Conservation (phyloP, 2,888 invertebrate genomes). For the Germaria angustata region DNA sequence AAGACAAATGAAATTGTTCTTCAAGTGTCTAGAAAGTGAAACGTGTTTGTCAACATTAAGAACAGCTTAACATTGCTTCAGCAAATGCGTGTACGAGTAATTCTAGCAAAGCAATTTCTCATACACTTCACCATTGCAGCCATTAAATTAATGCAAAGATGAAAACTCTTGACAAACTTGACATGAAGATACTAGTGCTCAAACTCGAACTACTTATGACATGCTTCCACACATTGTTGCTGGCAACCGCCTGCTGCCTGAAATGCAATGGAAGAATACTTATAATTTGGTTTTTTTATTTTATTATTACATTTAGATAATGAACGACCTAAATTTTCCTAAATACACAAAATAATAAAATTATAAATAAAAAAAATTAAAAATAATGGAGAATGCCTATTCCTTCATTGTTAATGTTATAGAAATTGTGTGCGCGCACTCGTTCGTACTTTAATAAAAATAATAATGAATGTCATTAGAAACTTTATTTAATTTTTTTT, state of each 20-base stretch:
- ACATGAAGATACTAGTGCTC: slow-evolving; percentile 53
- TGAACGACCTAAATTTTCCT: slow-evolving; percentile 65
- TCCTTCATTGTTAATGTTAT: slow-evolving; percentile 24
- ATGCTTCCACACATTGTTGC: slow-evolving; percentile 27
- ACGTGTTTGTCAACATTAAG: slow-evolving; percentile 60
- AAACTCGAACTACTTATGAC: slow-evolving; percentile 26
- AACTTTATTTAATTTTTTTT: slow-evolving; percentile 53
- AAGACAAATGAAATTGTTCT: slow-evolving; percentile 25
- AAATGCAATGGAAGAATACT: slow-evolving; percentile 24
- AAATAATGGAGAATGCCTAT: slow-evolving; percentile 20
- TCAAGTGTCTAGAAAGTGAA: slow-evolving; percentile 52
- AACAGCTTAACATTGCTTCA: slow-evolving; percentile 66
- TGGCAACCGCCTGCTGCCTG: not conserved
- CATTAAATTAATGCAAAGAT: slow-evolving; percentile 52
- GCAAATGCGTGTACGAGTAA: slow-evolving; percentile 18
- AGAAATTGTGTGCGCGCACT: slow-evolving; percentile 26
- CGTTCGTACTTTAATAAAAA: slow-evolving; percentile 44
- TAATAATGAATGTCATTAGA: slow-evolving; percentile 66
- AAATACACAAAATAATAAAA: slow-evolving; percentile 60
- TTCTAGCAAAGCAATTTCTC: slow-evolving; percentile 11
- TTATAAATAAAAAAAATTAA: slow-evolving; percentile 14
- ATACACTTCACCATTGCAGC: slow-evolving; percentile 37
- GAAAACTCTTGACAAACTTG: slow-evolving; percentile 61
- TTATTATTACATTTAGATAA: slow-evolving; percentile 66
- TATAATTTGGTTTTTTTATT: slow-evolving; percentile 7